Evolutionary conservation across 1,140 invertebrate genomes (phyloP), one percentile per base, ranked within the genome.

Genomic region (Hestina assimilis): DNA sequence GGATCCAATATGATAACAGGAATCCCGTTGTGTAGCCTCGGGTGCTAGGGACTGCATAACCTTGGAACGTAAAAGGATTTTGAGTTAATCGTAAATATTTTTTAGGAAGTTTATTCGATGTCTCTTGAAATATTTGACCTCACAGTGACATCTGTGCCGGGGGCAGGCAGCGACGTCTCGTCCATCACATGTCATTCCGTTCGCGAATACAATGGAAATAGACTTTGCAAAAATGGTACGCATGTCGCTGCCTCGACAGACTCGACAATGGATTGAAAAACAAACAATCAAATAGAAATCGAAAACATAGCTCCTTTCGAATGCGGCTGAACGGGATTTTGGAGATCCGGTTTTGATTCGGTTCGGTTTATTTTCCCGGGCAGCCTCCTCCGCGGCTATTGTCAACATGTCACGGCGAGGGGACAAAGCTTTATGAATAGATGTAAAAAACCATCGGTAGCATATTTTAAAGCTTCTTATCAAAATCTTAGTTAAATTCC

Each of bases 221-320:
- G 81, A 80, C 72, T 81, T 71, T 66, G 84, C 83, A 78, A 86
- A 86, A 84, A 83, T 83, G 75, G 78, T 77, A 72, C 79, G 81
- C 80, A 77, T 84, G 79, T 81, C 79, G 68, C 74, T 66, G 70
- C 69, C 66, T 52, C 69, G 68, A 69, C 72, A 66, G 57, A 66
- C 58, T 52, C 64, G 78, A 87, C 84, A 87, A 87, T 86, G 81
- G 75, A 51, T 42, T 63, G 60, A 86, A 88, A 88, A 86, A 86
- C 84, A 87, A 87, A 87, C 85, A 85, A 83, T 82, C 76, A 65
- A 77, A 87, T 87, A 85, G 84, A 87, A 86, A 87, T 84, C 83
- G 81, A 87, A 86, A 86, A 86, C 80, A 75, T 75, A 82, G 73
- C 72, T 75, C 82, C 75, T 83, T 85, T 80, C 74, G 66, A 73